Percentiles rank a stretch among this genome's conserved stretches.
These are phyloP conservation scores for Napeogenes sylphis DNA, from an alignment of 2,888 invertebrate species.

Conservation along the genomic window DNA sequence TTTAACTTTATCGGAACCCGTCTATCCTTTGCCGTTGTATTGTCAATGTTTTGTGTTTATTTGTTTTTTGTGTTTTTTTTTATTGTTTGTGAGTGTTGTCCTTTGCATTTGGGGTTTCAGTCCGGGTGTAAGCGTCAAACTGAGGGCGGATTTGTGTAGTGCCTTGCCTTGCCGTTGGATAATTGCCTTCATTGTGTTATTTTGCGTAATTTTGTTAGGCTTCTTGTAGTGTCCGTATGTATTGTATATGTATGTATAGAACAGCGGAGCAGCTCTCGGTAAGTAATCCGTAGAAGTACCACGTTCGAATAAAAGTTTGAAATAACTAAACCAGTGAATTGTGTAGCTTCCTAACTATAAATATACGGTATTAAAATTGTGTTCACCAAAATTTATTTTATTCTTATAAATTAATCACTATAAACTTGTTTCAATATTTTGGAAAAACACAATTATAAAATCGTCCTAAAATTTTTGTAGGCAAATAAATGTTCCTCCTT, in stretches of 20 bases:
- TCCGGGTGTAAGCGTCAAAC: conserved; percentile 67
- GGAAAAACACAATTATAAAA: conserved; percentile 50
- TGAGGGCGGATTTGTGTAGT: conserved; percentile 56
- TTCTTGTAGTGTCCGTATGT: conserved; percentile 67
- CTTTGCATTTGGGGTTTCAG: conserved; percentile 58
- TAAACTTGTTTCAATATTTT: conserved; percentile 1
- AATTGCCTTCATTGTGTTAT: conserved; percentile 66
- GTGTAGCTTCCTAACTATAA: conserved; percentile 58
- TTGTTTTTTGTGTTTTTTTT: conserved; percentile 44
- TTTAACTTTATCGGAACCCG: conserved; percentile 52
- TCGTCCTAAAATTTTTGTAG: conserved; percentile 40
- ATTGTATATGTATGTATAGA: conserved; percentile 57
- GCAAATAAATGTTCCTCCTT: conserved; percentile 52
- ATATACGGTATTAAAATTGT: conserved; percentile 53
- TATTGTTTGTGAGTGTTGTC: conserved; percentile 66
- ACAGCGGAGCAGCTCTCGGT: conserved; percentile 50
- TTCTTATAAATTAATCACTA: neutral
- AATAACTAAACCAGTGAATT: conserved; percentile 46
- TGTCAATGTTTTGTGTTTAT: conserved; percentile 52
- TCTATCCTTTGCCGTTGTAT: conserved; percentile 71
- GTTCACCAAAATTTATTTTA: conserved; percentile 30
- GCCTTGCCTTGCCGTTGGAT: conserved; percentile 62
- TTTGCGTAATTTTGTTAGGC: conserved; percentile 70
- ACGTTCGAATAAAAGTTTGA: conserved; percentile 40
- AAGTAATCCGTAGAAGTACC: conserved; percentile 58